Evolutionary conservation across 2,888 invertebrate species (phyloP), one percentile per base, ranked within the genome.

Genomic region (Luffia ferchaultella): DNA sequence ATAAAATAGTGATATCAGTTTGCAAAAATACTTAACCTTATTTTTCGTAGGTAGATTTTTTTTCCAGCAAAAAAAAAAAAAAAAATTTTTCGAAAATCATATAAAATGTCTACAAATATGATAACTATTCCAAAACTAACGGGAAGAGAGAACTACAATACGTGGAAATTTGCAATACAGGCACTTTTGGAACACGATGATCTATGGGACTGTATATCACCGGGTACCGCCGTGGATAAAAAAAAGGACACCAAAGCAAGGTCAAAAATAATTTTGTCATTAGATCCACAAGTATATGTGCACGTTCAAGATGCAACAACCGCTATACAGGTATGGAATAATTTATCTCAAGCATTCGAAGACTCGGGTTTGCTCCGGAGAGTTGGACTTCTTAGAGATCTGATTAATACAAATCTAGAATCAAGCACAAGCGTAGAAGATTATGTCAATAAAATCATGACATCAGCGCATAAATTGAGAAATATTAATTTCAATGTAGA

Each of bases 161-260:
- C 55, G 0, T 59, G 59, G 58, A 54, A 46, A 30, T 59, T 59
- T 46, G 55, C 56, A 1, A 52, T 58, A 3, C 45, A 58, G 50
- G 53, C 56, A 3, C 58, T 53, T 30, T 46, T 58, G 3, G 42
- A 58, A 18, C 57, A 58, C 30, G 58, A 60, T 40, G 58, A 59
- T 0, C 49, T 58, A 15, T 58, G 55, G 59, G 46, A 49, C 12
- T 5, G 5, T 5, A 16, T 43, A 5, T 2, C 3, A 1, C 19
- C 20, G 7, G 20, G 43, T 45, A 16, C 30, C 2, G 42, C 50
- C 18, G 52, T 56, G 20, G 0, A 15, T 1, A 52, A 45, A 16
- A n/a, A n/a, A n/a, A 52, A 42, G n/a, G 52, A 57, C 9, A 41
- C 42, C 2, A 55, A 57, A 51, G 56, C 52, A 1, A 54, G 53